Evolutionary conservation across 1,140 invertebrate species (phyloP), one percentile per base, ranked within the genome.

Genomic region (Telenomus remus): DNA sequence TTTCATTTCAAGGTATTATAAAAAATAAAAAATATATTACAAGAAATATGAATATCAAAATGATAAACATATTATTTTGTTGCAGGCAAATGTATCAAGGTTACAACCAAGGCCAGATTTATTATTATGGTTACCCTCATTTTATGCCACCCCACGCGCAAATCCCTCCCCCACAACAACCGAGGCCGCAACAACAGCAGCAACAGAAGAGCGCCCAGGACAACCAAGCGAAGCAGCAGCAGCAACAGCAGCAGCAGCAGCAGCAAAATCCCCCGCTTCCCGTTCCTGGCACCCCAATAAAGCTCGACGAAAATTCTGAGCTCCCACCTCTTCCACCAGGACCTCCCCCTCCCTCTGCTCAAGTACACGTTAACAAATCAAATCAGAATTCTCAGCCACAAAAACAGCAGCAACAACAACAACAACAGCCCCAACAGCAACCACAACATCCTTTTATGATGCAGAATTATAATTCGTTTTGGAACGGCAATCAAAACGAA

Each of bases 281-380:
- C n/a, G 69, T 82, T 27, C 83, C 85, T 56, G 84, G 79, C 19
- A 85, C 82, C 39, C 82, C 86, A 8, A 86, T 86, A 76, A 79
- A 82, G 33, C 78, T 88, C 16, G 86, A 87, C 44, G 86, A 86
- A 57, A 86, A 88, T 59, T 83, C 86, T 27, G 87, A 88, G 61
- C 83, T 87, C 64, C 86, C 86, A 46, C 87, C 87, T 61, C 79
- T 88, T 57, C 87, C 87, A 19, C 87, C 87, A 54, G 86, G 86
- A 59, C 86, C 86, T 64, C 87, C 87, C 59, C 87, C 87, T 81
- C 88, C 83, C 70, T 88, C 83, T 74, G 84, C 72, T 78, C 88
- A 79, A 84, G 84, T 88, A 85, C 88, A 80, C 82, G 83, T 85
- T 83, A 80, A 61, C 48, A 56, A 70, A 53, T 42, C 35, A 33